A percentile compares a stretch with the other conserved stretches of the same genome.
These are phyloP conservation scores for Rhea americana DNA, from an alignment of 2,113 vertebrate genomes.

Conservation along the genomic window DNA sequence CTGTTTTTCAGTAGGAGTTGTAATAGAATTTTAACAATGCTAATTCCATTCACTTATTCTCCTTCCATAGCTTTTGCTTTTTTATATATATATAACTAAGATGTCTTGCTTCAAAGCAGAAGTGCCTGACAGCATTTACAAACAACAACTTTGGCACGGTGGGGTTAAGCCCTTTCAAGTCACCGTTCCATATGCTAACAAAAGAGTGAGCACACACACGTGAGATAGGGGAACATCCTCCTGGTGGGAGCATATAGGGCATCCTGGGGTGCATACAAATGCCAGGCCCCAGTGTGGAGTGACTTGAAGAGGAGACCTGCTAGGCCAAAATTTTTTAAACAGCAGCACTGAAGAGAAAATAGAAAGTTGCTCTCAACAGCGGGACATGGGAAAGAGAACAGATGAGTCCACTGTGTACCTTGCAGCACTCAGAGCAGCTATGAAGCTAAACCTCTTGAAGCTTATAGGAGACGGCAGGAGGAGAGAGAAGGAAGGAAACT, in stretches of 20 bases:
- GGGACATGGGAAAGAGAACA: background rate
- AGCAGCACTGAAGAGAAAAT: background rate
- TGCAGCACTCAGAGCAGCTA: background rate
- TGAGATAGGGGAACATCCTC: background rate
- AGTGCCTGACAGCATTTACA: background rate
- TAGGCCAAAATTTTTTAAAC: background rate
- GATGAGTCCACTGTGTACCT: background rate
- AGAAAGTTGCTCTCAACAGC: background rate
- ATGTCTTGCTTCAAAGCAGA: background rate
- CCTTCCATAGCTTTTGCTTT: background rate
- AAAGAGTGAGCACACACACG: background rate
- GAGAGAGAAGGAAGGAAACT: background rate
- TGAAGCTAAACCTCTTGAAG: background rate
- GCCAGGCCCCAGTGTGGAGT: background rate
- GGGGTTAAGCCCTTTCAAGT: background rate
- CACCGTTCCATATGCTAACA: background rate
- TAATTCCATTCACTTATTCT: background rate
- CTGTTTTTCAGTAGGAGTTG: background rate
- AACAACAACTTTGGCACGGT: background rate
- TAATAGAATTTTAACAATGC: background rate
- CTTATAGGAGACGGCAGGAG: background rate
- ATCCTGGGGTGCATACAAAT: background rate
- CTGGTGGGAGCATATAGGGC: background rate
- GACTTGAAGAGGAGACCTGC: background rate
- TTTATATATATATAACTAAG: background rate